phyloP scores from a whole-genome alignment of 1,140 invertebrate species.

The Diabrotica virgifera region DNA sequence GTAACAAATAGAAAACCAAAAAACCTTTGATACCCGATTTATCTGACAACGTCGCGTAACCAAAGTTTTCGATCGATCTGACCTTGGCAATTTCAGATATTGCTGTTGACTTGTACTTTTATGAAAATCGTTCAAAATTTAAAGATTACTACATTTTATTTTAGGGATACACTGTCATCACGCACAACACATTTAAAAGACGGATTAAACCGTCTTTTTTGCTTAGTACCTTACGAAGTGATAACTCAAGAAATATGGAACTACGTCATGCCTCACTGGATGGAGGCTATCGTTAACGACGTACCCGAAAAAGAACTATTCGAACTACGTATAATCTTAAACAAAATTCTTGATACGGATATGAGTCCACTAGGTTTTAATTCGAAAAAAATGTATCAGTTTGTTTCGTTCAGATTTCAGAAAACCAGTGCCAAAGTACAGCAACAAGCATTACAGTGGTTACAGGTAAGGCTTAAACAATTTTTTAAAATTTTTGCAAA shows the following conservation, averaged over 20 bases:
- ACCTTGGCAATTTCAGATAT: too few species aligned
- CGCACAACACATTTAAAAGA: conserved; percentile 93
- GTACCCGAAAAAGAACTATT: conserved; percentile 87
- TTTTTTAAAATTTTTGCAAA: background rate
- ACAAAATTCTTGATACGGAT: conserved; percentile 95
- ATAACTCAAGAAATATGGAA: conserved; percentile 96
- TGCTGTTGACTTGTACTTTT: too few species aligned
- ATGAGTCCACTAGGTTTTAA: conserved; percentile 94
- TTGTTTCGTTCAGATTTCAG: conserved; percentile 84
- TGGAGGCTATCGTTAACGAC: conserved; percentile 95
- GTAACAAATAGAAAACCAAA: too few species aligned
- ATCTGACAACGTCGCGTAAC: too few species aligned
- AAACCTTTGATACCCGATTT: too few species aligned
- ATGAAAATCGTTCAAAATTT: too few species aligned
- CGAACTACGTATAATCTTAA: conserved; percentile 90
- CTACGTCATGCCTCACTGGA: conserved; percentile 97
- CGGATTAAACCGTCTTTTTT: conserved; percentile 87
- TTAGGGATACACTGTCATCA: conserved; percentile 81
- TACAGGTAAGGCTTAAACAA: conserved; percentile 66
- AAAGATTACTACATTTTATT: conserved; percentile 21
- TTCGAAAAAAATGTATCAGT: conserved; percentile 91
- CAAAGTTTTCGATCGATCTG: too few species aligned
- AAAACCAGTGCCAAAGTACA: conserved; percentile 84
- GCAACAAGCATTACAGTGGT: conserved; percentile 91
- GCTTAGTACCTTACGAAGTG: conserved; percentile 95